These are phyloP conservation scores for Lithophane socia DNA, from an alignment of 2,888 invertebrate genomes.

Conservation along the genomic window DNA sequence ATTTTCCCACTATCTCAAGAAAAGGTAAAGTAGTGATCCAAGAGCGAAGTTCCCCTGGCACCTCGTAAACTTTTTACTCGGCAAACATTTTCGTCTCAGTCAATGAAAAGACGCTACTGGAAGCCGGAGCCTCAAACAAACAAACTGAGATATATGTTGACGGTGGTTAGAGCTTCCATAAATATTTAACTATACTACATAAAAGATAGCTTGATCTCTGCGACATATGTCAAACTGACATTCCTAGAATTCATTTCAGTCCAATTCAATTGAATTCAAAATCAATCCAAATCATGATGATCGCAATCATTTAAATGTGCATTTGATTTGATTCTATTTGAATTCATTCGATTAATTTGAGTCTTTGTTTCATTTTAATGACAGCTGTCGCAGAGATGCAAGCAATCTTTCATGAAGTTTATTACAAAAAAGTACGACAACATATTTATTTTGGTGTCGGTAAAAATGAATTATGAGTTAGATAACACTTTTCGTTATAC, in stretches of 20 bases:
- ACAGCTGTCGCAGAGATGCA: too few species aligned
- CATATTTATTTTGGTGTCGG: neutral
- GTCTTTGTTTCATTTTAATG: too few species aligned
- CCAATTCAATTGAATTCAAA: too few species aligned
- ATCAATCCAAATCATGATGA: too few species aligned
- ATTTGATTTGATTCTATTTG: too few species aligned
- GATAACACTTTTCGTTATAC: neutral
- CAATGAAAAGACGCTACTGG: slow-evolving; percentile 49
- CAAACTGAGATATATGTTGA: slow-evolving; percentile 22
- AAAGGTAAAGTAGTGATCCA: slow-evolving; percentile 19
- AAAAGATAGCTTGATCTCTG: too few species aligned
- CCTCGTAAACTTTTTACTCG: slow-evolving; percentile 32
- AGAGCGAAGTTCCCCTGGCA: slow-evolving; percentile 38
- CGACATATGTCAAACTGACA: too few species aligned
- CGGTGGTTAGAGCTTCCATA: slow-evolving; percentile 37
- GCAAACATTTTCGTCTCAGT: slow-evolving; percentile 38
- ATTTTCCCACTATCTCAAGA: slow-evolving; percentile 5
- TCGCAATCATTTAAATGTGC: too few species aligned
- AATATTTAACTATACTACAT: slow-evolving; percentile 29
- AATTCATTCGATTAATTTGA: too few species aligned
- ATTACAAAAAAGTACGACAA: too few species aligned
- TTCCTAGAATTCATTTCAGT: too few species aligned
- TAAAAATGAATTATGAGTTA: neutral
- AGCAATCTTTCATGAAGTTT: too few species aligned
- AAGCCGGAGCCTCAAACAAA: slow-evolving; percentile 33